Percentiles rank a stretch among this genome's conserved stretches.
These are phyloP conservation scores for Myzus persicae DNA, from an alignment of 1,140 invertebrate genomes.

Conservation along the genomic window DNA sequence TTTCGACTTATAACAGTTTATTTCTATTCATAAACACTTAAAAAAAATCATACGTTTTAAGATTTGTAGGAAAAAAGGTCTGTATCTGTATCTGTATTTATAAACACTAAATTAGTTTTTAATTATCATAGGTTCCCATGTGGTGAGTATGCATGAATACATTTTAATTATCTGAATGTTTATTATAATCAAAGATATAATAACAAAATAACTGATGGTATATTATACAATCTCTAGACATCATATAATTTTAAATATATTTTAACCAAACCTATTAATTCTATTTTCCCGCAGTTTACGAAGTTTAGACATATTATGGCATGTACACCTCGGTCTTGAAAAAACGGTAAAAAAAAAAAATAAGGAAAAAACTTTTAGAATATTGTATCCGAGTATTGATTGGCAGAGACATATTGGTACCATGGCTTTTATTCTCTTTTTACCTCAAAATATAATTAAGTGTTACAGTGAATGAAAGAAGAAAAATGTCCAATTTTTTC, in stretches of 20 bases:
- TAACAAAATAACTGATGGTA: too few species aligned
- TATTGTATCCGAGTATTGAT: not conserved
- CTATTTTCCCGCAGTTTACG: not conserved
- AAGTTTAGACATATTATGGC: not conserved
- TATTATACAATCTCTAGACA: too few species aligned
- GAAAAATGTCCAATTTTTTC: constrained; percentile 23
- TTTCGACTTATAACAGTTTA: not conserved
- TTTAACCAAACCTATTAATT: not conserved
- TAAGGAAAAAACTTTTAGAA: not conserved
- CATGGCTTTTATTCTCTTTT: constrained; percentile 5
- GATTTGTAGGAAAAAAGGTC: too few species aligned
- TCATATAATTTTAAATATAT: not conserved
- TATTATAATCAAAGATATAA: too few species aligned
- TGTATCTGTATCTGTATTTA: too few species aligned
- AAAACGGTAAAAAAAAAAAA: not conserved
- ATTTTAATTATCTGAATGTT: too few species aligned
- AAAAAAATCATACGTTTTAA: not conserved
- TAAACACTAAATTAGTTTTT: not conserved
- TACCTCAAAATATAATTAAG: constrained; percentile 17
- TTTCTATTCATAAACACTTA: not conserved
- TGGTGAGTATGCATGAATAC: too few species aligned
- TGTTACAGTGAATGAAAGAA: not conserved
- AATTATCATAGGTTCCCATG: not conserved
- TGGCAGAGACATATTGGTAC: not conserved
- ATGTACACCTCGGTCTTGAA: not conserved